These are phyloP conservation scores for Rhizoglyphus robini DNA, from an alignment of 1,140 invertebrate genomes.

Conservation along the genomic window DNA sequence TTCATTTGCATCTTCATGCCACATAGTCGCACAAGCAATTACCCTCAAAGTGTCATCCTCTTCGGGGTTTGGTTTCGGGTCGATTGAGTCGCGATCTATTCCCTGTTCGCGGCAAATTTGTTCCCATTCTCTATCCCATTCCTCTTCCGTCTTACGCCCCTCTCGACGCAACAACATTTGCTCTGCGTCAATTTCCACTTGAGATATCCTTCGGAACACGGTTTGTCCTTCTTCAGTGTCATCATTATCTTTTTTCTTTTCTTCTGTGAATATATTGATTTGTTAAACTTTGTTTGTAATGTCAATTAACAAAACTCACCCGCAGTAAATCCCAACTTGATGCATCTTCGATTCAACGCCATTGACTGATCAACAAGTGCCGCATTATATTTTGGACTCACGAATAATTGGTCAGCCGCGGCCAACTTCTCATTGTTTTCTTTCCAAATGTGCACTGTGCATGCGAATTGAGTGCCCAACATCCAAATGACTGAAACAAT, in stretches of 20 bases:
- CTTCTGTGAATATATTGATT: not conserved
- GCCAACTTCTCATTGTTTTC: conserved; percentile 41
- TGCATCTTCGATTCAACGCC: conserved; percentile 74
- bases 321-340: conserved; percentile 35
- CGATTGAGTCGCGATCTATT: not conserved
- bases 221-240: not conserved
- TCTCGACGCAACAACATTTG: not conserved
- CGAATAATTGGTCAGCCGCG: conserved; percentile 40
- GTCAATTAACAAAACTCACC: conserved; percentile 28
- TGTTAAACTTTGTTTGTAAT: not conserved
- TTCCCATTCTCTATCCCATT: not conserved
- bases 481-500: conserved; percentile 33
- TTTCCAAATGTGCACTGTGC: conserved; percentile 42
- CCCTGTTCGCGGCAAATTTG: not conserved
- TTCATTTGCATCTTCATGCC: conserved; percentile 90
- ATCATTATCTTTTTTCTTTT: not conserved
- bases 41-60: conserved; percentile 39
- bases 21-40: conserved; percentile 88
- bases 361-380: conserved; percentile 71
- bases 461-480: conserved; percentile 36
- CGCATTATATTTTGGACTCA: conserved; percentile 41
- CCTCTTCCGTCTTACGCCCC: not conserved
- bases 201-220: not conserved
- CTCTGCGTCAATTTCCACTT: not conserved
- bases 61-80: not conserved